A percentile compares a stretch with the other conserved stretches of the same genome.
Evolutionary conservation across 1,140 invertebrate species (phyloP).

Genomic region (Ericerus pela): DNA sequence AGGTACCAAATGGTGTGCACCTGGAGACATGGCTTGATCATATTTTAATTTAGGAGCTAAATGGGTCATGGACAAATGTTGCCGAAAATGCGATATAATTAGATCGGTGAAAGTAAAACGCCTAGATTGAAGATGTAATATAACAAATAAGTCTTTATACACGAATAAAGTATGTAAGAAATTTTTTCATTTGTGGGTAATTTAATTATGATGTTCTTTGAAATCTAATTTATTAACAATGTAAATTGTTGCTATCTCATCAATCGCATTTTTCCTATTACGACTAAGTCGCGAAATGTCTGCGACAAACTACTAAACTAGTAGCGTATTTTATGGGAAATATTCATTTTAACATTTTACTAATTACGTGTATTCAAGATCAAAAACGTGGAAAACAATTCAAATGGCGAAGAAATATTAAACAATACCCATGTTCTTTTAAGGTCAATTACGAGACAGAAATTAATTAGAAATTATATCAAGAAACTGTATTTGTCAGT

Average conservation of each 20-base stretch:
- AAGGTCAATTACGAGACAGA: too few relatives aligned
- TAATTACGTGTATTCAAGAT: constrained; percentile 59
- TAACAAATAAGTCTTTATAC: constrained; percentile 68
- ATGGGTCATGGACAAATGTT: constrained; percentile 59
- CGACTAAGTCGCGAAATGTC: constrained; percentile 59
- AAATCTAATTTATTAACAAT: neutral
- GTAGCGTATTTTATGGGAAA: constrained; percentile 62
- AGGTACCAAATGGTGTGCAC: constrained; percentile 83
- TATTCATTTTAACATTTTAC: constrained; percentile 73
- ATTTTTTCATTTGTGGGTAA: too few relatives aligned
- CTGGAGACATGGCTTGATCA: constrained; percentile 62
- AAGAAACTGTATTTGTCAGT: too few relatives aligned
- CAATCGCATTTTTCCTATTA: constrained; percentile 74
- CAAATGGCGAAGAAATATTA: constrained; percentile 13
- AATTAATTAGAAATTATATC: too few relatives aligned
- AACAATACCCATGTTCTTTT: constrained; percentile 18
- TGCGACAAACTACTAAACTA: constrained; percentile 52
- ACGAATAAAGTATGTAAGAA: constrained; percentile 65
- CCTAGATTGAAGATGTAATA: constrained; percentile 55
- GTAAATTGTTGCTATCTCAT: constrained; percentile 17
- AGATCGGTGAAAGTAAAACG: constrained; percentile 59
- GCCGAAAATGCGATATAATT: constrained; percentile 67
- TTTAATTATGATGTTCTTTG: neutral
- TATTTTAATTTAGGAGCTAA: constrained; percentile 66
- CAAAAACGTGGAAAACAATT: constrained; percentile 19